These are phyloP conservation scores for Drosophila sturtevanti DNA, from an alignment of 1,140 invertebrate genomes.

Conservation along the genomic window DNA sequence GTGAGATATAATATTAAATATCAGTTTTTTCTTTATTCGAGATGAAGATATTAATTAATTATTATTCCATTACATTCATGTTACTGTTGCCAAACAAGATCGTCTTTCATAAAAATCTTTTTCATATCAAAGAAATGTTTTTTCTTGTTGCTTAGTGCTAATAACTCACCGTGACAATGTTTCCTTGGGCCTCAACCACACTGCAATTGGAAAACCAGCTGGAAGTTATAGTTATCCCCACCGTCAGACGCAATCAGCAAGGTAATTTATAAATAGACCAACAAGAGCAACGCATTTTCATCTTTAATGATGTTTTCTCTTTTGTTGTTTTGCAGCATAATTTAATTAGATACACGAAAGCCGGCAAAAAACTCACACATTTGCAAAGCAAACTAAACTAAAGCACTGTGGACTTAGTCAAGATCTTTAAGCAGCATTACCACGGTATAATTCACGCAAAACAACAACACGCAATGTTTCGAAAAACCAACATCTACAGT, in stretches of 20 bases:
- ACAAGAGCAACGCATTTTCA: conserved; percentile 45
- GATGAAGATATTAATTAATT: no score
- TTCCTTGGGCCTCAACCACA: conserved; percentile 5
- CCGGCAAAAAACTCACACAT: conserved; percentile 27
- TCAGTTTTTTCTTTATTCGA: no score
- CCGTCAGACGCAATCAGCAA: conserved; percentile 29
- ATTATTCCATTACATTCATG: no score
- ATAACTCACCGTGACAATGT: conserved; percentile 52
- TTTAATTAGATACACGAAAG: conserved; percentile 59
- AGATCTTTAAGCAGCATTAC: background rate
- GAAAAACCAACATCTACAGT: conserved; percentile 34
- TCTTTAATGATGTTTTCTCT: conserved; percentile 41
- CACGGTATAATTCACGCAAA: background rate
- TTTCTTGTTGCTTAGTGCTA: conserved; percentile 3
- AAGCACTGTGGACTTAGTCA: background rate
- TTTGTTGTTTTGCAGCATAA: conserved; percentile 58
- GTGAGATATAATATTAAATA: no score
- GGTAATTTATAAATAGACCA: conserved; percentile 67
- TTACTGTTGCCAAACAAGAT: no score
- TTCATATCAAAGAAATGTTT: background rate
- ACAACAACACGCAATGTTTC: conserved; percentile 19
- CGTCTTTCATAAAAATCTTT: no score
- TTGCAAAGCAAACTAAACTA: background rate
- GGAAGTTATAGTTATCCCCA: conserved; percentile 1
- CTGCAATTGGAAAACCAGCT: conserved; percentile 23